Percentiles rank a stretch among this genome's conserved stretches.
Evolutionary conservation across 2,113 vertebrate genomes (phyloP).

Genomic region (Hemiprocne comata): DNA sequence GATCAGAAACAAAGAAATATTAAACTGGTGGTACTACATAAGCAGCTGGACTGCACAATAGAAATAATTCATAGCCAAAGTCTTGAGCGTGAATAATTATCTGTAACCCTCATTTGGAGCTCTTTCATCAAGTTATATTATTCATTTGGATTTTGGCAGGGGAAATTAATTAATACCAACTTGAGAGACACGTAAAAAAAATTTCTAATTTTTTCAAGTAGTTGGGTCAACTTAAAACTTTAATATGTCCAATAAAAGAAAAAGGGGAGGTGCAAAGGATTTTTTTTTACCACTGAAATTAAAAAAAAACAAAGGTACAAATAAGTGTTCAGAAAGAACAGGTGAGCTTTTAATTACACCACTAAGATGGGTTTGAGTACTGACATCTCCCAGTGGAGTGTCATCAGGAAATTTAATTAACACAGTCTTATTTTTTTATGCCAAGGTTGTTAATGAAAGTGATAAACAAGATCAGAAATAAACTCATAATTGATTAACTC

Average conservation of each 20-base stretch:
- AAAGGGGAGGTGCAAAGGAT: neutral
- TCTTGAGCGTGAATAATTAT: slow-evolving; percentile 37
- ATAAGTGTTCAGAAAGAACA: neutral
- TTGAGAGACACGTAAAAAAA: slow-evolving; percentile 29
- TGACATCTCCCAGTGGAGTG: neutral
- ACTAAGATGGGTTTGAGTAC: neutral
- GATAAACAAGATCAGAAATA: slow-evolving; percentile 47
- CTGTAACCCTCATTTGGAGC: neutral
- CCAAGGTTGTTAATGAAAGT: neutral
- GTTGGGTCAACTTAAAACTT: slow-evolving; percentile 2
- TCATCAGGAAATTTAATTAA: slow-evolving; percentile 47
- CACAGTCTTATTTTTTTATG: neutral
- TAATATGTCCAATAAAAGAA: neutral
- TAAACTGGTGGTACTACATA: neutral
- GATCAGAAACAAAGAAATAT: slow-evolving; percentile 18
- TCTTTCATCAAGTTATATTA: neutral
- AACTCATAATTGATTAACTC: neutral
- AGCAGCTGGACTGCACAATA: neutral
- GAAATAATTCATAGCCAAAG: slow-evolving; percentile 29
- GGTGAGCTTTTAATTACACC: neutral
- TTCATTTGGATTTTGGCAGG: slow-evolving; percentile 19
- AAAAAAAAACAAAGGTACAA: neutral
- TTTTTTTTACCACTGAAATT: neutral
- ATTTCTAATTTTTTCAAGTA: neutral
- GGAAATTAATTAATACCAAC: slow-evolving; percentile 21